Evolutionary conservation across 2,797 vertebrate genomes (phyloP), one percentile per base, ranked within the genome.

Genomic region (Mormyrus proboscirostris): DNA sequence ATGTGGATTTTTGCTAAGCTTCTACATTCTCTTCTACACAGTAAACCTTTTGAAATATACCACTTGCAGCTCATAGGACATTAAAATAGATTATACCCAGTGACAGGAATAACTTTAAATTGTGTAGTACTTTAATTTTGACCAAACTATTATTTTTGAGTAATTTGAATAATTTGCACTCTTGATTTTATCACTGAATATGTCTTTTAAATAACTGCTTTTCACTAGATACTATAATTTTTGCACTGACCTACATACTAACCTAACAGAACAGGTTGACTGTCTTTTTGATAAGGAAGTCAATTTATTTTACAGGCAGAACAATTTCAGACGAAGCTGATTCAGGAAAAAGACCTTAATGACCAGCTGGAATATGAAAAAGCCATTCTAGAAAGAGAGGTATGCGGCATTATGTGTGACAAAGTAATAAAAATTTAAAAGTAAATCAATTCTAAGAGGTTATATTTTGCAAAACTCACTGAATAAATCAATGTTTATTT

Each of bases 281-380:
- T 49, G 19, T 22, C n/a, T 51, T 49, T 84, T 51, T 51, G n/a
- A 29, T 51, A 44, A 49, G n/a, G 10, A 84, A 22, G 82, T 84
- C 47, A 25, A 22, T 50, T 84, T 76, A 51, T 57, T 88, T 92
- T 65, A 44, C 92, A 97, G 96, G 93, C 85, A 0, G 96, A 96
- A 89, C 96, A 96, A 92, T 91, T 96, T 89, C 96, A 97, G 92
- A 85, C 95, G 90, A 96, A 96, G 91, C 14, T 96, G 89, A 93
- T 96, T 73, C 95, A 97, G 90, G 92, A 95, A 93, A 96, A 95
- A 88, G 95, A 96, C 86, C 90, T 94, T 14, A 96, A 91, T 2
- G 95, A 96, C 47, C 91, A 95, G 90, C 91, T 96, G 94, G 95
- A 96, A 9, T 92, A 87, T 76, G 95, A 95, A 12, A 96, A 95